phyloP scores from a whole-genome alignment of 2,113 vertebrate genomes.

The Euleptes europaea region DNA sequence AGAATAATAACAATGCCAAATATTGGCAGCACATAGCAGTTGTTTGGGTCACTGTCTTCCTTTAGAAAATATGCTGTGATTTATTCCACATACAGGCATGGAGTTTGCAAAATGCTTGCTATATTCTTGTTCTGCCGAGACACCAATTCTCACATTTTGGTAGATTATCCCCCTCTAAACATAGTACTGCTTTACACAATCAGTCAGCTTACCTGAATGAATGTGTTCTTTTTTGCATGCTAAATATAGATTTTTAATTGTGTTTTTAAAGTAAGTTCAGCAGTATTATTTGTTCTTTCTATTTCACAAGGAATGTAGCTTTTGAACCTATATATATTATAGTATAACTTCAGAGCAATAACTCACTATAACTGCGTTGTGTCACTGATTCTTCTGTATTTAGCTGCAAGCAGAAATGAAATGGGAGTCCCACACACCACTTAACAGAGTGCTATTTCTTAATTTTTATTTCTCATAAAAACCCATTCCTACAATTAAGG shows the following conservation, averaged over 20 bases:
- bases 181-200: neutral
- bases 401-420: too few species aligned
- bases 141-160: neutral
- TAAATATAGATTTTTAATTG: neutral
- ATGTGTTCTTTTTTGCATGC: neutral
- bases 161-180: neutral
- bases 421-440: too few species aligned
- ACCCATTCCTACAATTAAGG: too few species aligned
- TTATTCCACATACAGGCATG: neutral
- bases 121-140: neutral
- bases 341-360: too few species aligned
- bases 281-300: neutral
- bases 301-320: neutral
- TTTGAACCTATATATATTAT: neutral
- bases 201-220: neutral
- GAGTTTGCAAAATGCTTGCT: neutral
- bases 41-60: neutral
- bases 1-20: constrained; percentile 15
- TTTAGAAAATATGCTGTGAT: constrained; percentile 9
- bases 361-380: too few species aligned
- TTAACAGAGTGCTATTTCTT: too few species aligned
- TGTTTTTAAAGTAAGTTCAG: neutral
- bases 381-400: too few species aligned
- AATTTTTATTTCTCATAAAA: too few species aligned
- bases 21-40: neutral